Evolutionary conservation across 2,113 vertebrate genomes (phyloP).

Genomic region (Lophochroa leadbeateri): DNA sequence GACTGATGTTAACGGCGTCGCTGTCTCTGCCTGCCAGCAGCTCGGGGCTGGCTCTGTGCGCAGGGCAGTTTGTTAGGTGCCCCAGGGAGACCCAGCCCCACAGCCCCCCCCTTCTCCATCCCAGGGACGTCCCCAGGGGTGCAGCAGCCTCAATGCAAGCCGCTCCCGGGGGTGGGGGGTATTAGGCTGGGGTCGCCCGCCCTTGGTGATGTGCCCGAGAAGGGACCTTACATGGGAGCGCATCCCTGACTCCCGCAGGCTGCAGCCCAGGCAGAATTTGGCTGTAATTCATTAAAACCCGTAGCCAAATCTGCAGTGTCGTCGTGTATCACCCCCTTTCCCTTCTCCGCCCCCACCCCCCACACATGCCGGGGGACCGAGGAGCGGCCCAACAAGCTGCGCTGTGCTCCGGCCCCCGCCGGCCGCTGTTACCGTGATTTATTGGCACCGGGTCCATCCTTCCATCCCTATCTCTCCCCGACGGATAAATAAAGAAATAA

Average conservation of each 20-base stretch:
- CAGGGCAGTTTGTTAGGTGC: background rate
- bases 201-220: no score
- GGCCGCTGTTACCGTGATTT: background rate
- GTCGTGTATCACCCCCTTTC: background rate
- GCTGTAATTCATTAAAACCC: background rate
- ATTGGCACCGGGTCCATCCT: background rate
- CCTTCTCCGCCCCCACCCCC: background rate
- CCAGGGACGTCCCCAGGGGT: background rate
- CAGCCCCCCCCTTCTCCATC: background rate
- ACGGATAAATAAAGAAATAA: background rate
- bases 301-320: background rate
- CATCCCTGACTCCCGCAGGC: background rate
- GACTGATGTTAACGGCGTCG: background rate
- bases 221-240: rapidly evolving
- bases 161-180: rapidly evolving
- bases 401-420: background rate
- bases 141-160: background rate
- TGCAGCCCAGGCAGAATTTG: background rate
- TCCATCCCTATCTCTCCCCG: background rate
- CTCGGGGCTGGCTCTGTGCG: background rate
- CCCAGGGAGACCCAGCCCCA: background rate
- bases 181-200: rapidly evolving
- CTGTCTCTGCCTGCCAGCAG: background rate
- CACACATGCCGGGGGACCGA: background rate
- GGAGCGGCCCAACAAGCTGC: background rate